A percentile compares a stretch with the other conserved stretches of the same genome.
Evolutionary conservation across 2,888 invertebrate genomes (phyloP).

Genomic region (Meiosimyza decipiens): DNA sequence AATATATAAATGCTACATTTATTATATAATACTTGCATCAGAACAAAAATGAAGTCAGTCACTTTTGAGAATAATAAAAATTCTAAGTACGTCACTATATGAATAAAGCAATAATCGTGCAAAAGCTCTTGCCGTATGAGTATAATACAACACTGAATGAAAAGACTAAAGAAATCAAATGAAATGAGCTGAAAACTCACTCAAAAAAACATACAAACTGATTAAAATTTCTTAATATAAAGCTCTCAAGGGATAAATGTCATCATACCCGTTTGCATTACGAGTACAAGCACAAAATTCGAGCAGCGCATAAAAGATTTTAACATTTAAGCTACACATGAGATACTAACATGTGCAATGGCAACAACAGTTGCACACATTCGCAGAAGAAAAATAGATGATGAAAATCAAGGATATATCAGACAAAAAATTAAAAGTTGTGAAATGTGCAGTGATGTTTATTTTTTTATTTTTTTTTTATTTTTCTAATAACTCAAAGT

Average conservation of each 20-base stretch:
- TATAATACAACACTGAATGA: not conserved
- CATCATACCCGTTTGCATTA: no score
- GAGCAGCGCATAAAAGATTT: no score
- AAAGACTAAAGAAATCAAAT: not conserved
- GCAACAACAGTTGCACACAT: conserved; percentile 9
- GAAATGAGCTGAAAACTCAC: not conserved
- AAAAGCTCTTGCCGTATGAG: not conserved
- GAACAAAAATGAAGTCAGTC: no score
- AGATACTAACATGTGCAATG: conserved; percentile 15
- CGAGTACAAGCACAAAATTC: no score
- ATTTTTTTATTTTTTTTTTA: no score
- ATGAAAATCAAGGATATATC: not conserved
- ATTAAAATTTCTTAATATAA: conserved; percentile 24
- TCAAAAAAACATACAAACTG: not conserved
- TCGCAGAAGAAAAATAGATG: not conserved
- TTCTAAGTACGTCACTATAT: no score
- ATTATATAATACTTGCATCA: no score
- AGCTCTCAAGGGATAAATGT: not conserved
- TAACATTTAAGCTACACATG: not conserved
- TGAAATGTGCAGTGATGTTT: no score
- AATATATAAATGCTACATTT: no score
- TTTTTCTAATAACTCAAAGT: no score
- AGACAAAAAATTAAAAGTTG: no score
- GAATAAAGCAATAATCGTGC: not conserved
- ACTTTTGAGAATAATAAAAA: no score